Evolutionary conservation across 1,140 invertebrate species (phyloP).

Genomic region (Pachypsylla venusta): DNA sequence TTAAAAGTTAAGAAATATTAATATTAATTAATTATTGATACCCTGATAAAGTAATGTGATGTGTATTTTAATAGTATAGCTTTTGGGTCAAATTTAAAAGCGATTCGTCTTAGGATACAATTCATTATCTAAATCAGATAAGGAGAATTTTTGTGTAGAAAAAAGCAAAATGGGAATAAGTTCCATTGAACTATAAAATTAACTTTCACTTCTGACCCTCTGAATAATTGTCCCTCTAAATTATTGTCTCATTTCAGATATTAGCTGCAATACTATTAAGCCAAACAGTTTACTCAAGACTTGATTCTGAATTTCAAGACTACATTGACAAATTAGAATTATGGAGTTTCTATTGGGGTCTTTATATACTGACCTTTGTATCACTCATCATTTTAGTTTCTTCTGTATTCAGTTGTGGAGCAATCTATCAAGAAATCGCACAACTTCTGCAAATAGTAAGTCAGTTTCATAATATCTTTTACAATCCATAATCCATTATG

Average conservation of each 20-base stretch:
- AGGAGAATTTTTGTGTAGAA: too few relatives aligned
- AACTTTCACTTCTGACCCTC: not conserved
- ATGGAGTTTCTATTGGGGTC: slow-evolving; percentile 58
- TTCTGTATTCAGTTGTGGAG: slow-evolving; percentile 53
- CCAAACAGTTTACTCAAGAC: slow-evolving; percentile 58
- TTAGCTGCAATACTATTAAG: slow-evolving; percentile 57
- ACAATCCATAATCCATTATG: too few relatives aligned
- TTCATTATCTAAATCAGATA: too few relatives aligned
- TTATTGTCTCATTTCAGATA: slow-evolving; percentile 40
- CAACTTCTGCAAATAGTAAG: slow-evolving; percentile 44
- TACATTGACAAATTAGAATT: slow-evolving; percentile 60
- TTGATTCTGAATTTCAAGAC: slow-evolving; percentile 61
- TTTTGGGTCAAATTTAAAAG: too few relatives aligned
- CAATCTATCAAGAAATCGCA: slow-evolving; percentile 49
- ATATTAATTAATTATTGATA: too few relatives aligned
- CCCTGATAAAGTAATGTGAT: too few relatives aligned
- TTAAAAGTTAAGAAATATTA: too few relatives aligned
- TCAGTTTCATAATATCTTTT: too few relatives aligned
- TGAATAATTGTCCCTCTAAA: not conserved
- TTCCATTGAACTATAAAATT: too few relatives aligned
- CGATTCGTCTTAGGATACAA: too few relatives aligned
- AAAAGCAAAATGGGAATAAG: too few relatives aligned
- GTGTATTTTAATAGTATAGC: too few relatives aligned
- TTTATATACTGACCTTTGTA: slow-evolving; percentile 58
- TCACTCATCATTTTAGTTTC: slow-evolving; percentile 53